A percentile compares a stretch with the other conserved stretches of the same genome.
phyloP scores from a whole-genome alignment of 1,140 invertebrate genomes.

The Drosophila tropicalis region DNA sequence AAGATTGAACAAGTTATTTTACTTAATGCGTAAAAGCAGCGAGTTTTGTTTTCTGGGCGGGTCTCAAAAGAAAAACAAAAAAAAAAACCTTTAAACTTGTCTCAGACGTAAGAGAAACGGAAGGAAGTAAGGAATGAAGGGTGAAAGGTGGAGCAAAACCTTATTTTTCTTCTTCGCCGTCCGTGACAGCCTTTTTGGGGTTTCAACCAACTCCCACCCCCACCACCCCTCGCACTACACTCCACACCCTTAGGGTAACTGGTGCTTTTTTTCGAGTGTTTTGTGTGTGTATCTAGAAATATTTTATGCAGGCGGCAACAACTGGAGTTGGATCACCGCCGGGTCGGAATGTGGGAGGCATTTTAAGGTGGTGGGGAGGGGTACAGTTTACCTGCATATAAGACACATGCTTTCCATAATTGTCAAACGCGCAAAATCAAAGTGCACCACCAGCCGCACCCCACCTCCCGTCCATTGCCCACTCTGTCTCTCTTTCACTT shows the following conservation, averaged over 20 bases:
- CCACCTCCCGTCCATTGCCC: conserved; percentile 9
- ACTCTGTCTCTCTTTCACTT: conserved; percentile 4
- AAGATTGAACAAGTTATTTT: conserved; percentile 65
- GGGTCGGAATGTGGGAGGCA: background rate
- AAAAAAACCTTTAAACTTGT: conserved; percentile 60
- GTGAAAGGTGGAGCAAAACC: background rate
- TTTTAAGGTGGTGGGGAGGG: background rate
- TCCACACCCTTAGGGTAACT: conserved; percentile 40
- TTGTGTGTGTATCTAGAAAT: conserved; percentile 77
- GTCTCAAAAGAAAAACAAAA: background rate
- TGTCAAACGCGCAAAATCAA: conserved; percentile 80
- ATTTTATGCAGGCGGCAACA: conserved; percentile 68
- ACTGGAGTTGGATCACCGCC: conserved; percentile 9
- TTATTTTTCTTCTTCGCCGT: background rate
- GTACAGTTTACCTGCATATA: conserved; percentile 32
- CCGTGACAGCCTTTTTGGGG: conserved; percentile 34
- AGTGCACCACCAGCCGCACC: conserved; percentile 31
- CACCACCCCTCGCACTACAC: conserved; percentile 1
- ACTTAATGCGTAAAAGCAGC: conserved; percentile 38
- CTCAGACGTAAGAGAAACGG: conserved; percentile 31
- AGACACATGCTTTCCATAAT: conserved; percentile 79
- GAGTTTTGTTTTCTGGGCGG: background rate
- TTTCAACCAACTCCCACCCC: conserved; percentile 9
- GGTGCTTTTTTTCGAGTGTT: conserved; percentile 20
- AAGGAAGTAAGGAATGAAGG: background rate